Conservation (phyloP, 2,113 vertebrate species). For the Vombatus ursinus region DNA sequence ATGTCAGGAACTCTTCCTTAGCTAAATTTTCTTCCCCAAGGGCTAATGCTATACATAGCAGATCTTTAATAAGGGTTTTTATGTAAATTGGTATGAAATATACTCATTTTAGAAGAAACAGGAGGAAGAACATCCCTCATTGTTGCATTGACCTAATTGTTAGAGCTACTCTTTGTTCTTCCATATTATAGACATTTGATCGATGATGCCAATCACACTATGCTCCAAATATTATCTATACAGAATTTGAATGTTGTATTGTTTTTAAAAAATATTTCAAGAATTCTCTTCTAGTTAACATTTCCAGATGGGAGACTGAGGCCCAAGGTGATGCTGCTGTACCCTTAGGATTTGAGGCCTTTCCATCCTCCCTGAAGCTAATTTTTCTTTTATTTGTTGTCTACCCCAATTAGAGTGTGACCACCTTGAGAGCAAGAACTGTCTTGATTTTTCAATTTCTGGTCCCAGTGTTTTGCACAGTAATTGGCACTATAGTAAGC, state of each 20-base stretch:
- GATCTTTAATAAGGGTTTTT: background rate
- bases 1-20: background rate
- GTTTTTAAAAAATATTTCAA: background rate
- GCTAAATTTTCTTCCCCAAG: background rate
- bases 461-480: too few species aligned
- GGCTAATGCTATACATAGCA: background rate
- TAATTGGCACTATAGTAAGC: too few species aligned
- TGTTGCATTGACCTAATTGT: background rate
- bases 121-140: background rate
- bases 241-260: background rate
- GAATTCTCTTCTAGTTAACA: background rate
- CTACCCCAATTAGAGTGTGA: too few species aligned
- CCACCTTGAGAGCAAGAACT: too few species aligned
- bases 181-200: background rate
- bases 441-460: too few species aligned
- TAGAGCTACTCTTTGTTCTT: background rate
- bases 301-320: too few species aligned
- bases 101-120: background rate
- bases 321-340: too few species aligned
- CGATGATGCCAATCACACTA: background rate
- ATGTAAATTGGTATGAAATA: background rate
- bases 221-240: background rate
- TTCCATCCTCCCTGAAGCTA: too few species aligned
- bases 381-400: too few species aligned
- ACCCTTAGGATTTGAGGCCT: too few species aligned